Conservation (phyloP, 53 echinoderm and acorn worm species). For the Stichopus horrens region DNA sequence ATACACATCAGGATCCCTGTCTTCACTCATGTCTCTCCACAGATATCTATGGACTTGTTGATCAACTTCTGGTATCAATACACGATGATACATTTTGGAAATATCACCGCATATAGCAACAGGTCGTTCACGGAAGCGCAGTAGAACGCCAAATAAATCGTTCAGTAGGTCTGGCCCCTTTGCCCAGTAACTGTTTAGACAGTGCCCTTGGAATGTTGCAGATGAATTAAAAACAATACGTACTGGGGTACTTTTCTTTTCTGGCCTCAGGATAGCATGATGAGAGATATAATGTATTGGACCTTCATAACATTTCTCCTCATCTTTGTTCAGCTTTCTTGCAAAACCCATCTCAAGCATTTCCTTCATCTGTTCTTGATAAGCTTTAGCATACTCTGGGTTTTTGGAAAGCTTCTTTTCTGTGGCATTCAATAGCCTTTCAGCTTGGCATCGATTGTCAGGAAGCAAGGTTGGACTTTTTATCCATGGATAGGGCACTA, state of each 20-base stretch:
- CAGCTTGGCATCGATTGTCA: slow-evolving; percentile 61
- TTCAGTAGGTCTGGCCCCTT: slow-evolving; percentile 69
- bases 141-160: slow-evolving; percentile 58
- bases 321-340: slow-evolving; percentile 56
- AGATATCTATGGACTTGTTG: slow-evolving; percentile 29
- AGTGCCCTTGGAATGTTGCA: slow-evolving; percentile 56
- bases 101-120: slow-evolving; percentile 58
- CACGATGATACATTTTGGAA: slow-evolving; percentile 71
- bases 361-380: slow-evolving; percentile 61
- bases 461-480: slow-evolving; percentile 56
- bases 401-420: slow-evolving; percentile 59
- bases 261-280: slow-evolving; percentile 58
- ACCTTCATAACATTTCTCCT: slow-evolving; percentile 50
- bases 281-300: slow-evolving; percentile 71
- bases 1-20: slow-evolving; percentile 50
- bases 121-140: slow-evolving; percentile 55
- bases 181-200: slow-evolving; percentile 62
- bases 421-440: slow-evolving; percentile 48
- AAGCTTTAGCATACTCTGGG: slow-evolving; percentile 54
- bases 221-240: slow-evolving; percentile 73
- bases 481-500: slow-evolving; percentile 71
- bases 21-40: slow-evolving; percentile 14
- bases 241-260: slow-evolving; percentile 73
- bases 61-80: slow-evolving; percentile 64
- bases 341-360: slow-evolving; percentile 64